phyloP scores from a whole-genome alignment of 64 coral and sea anemone species.

The Pocillopora damicornis region DNA sequence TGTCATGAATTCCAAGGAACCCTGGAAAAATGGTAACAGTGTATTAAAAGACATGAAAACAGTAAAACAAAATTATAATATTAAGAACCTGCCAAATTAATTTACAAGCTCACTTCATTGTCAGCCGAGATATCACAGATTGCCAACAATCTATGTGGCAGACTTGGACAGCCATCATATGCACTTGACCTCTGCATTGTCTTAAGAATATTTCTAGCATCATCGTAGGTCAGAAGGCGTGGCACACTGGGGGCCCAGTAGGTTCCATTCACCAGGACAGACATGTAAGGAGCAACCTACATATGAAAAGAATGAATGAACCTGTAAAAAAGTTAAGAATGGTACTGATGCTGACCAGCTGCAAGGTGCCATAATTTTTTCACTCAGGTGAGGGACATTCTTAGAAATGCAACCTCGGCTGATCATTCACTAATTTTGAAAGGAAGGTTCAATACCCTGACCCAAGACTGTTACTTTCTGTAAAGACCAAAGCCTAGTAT shows the following conservation, averaged over 20 bases:
- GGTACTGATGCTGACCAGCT: no score
- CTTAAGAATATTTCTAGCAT: conserved; percentile 86
- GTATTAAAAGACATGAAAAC: background rate
- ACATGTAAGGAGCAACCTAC: conserved; percentile 97
- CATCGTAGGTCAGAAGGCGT: conserved; percentile 85
- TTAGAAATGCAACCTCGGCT: no score
- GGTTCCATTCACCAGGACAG: conserved; percentile 86
- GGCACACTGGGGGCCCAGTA: conserved; percentile 94
- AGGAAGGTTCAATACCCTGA: no score
- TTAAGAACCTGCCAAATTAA: no score
- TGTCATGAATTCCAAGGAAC: conserved; percentile 95
- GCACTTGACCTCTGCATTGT: conserved; percentile 70
- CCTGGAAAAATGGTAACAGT: conserved; percentile 31
- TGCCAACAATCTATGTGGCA: conserved; percentile 86
- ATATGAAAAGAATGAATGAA: background rate
- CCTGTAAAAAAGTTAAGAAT: background rate
- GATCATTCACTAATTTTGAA: no score
- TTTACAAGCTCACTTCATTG: conserved; percentile 55
- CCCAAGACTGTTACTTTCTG: no score
- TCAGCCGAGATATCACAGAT: conserved; percentile 99
- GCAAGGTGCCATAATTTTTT: no score
- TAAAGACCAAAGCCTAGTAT: no score
- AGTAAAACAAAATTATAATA: background rate
- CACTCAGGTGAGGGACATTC: no score
- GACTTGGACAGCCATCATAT: conserved; percentile 87